phyloP scores from a whole-genome alignment of 2,113 vertebrate genomes.

The Ictidomys tridecemlineatus region DNA sequence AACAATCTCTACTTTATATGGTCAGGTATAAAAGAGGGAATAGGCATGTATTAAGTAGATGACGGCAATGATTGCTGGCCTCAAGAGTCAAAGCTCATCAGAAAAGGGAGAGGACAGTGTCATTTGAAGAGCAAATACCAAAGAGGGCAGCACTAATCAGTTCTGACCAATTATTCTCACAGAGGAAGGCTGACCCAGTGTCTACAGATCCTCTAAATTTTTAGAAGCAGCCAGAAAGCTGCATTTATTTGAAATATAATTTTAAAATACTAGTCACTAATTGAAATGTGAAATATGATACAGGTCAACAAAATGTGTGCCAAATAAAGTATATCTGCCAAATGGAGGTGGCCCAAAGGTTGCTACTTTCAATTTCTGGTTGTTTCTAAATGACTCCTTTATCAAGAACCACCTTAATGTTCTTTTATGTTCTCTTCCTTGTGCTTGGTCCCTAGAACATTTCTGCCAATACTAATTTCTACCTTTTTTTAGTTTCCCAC shows the following conservation, averaged over 20 bases:
- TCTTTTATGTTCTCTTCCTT: not conserved
- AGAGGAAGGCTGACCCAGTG: not conserved
- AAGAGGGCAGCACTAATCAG: not conserved
- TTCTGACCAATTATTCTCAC: not conserved
- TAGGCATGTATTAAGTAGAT: not conserved
- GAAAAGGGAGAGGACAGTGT: not conserved
- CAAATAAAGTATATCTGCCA: not conserved
- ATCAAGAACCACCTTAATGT: not conserved
- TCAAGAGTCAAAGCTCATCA: not conserved
- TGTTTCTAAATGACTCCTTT: not conserved
- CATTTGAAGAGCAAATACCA: not conserved
- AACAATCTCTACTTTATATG: too few species aligned
- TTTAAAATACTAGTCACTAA: slow-evolving; percentile 29
- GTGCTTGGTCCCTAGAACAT: not conserved
- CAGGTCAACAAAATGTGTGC: not conserved
- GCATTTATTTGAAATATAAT: not conserved
- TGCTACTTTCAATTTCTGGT: not conserved
- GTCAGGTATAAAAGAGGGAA: not conserved
- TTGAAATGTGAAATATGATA: slow-evolving; percentile 19
- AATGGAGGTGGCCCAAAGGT: not conserved
- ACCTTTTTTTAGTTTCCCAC: not conserved
- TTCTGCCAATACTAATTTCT: not conserved
- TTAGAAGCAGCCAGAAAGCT: not conserved
- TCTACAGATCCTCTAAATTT: not conserved
- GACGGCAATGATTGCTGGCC: not conserved